Evolutionary conservation across 2,797 vertebrate species (phyloP).

Genomic region (Emys orbicularis): DNA sequence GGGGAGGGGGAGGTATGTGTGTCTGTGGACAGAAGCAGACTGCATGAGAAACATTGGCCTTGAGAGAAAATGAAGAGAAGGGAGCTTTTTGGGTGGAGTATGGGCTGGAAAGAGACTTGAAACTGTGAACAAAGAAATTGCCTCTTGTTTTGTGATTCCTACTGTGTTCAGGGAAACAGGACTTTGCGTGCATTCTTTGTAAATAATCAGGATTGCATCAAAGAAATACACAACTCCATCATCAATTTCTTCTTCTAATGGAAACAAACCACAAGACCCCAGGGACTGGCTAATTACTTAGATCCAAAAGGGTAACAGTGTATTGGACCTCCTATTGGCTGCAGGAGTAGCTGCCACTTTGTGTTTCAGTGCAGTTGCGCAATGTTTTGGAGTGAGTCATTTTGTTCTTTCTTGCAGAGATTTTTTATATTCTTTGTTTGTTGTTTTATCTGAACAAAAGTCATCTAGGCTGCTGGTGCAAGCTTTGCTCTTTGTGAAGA

Average conservation of each 20-base stretch:
- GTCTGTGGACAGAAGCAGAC: neutral
- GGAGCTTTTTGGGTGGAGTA: neutral
- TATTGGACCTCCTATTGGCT: neutral
- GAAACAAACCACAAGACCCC: neutral
- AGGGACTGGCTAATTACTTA: neutral
- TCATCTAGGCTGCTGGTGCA: conserved; percentile 49
- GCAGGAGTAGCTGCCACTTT: neutral
- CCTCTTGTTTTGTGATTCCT: neutral
- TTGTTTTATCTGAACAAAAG: conserved; percentile 7
- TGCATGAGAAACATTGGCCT: accelerated
- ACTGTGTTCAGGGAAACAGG: conserved; percentile 2
- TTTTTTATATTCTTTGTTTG: conserved; percentile 33
- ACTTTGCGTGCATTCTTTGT: neutral
- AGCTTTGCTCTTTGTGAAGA: conserved; percentile 34
- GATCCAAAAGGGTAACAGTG: neutral
- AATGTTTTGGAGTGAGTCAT: neutral
- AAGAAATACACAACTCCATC: neutral
- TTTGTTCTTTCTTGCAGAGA: conserved; percentile 9
- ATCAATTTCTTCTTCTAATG: neutral
- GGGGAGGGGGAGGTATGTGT: neutral
- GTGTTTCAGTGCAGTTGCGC: conserved; percentile 2
- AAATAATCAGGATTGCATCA: neutral
- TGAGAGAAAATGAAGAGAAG: neutral
- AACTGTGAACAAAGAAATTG: neutral
- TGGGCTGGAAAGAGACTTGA: neutral